phyloP scores from a whole-genome alignment of 1,140 invertebrate genomes.

The Lasioglossum albipes region DNA sequence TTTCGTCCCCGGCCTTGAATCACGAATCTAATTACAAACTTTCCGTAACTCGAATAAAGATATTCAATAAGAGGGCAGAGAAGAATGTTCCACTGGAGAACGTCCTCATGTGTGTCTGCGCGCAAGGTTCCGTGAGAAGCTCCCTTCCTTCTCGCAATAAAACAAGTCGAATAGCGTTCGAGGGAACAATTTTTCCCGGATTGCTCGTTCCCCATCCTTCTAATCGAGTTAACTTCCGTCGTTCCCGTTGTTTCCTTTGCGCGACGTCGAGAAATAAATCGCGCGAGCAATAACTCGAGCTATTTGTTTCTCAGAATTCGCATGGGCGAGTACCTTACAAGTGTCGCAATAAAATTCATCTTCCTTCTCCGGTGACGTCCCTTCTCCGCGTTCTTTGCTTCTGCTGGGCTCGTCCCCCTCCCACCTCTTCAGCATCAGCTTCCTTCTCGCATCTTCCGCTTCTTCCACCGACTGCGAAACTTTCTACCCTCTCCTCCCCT shows the following conservation, averaged over 20 bases:
- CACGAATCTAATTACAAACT: too few species aligned
- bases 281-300: conserved; percentile 22
- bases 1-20: too few species aligned
- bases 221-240: neutral
- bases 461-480: neutral
- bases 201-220: neutral
- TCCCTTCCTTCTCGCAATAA: neutral
- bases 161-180: neutral
- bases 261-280: conserved; percentile 7
- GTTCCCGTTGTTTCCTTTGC: neutral
- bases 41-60: neutral
- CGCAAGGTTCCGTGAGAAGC: neutral
- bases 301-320: conserved; percentile 34
- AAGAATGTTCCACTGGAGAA: neutral
- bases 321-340: conserved; percentile 11
- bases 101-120: neutral
- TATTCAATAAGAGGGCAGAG: neutral
- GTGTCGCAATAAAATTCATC: conserved; percentile 45
- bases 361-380: neutral
- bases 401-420: neutral
- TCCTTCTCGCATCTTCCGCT: conserved; percentile 3
- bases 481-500: neutral
- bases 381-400: too few species aligned
- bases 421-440: neutral
- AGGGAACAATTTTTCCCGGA: neutral